phyloP scores from a whole-genome alignment of 2,797 vertebrate species.

The Nasua narica region DNA sequence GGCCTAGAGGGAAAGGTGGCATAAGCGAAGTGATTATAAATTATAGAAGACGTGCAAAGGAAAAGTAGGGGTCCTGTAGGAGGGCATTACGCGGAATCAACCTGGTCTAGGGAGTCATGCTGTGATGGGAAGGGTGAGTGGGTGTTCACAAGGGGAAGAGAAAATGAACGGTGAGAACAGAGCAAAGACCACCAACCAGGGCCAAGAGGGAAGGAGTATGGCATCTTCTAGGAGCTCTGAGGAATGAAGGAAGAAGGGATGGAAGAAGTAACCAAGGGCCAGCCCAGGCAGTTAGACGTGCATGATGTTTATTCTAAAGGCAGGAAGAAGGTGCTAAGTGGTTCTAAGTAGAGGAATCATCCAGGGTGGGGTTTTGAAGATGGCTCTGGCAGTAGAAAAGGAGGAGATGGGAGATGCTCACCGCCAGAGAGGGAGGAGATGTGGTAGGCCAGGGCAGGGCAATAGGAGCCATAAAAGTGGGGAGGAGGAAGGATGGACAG shows the following conservation, averaged over 20 bases:
- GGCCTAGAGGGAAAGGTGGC: not conserved
- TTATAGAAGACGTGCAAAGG: not conserved
- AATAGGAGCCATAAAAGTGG: not conserved
- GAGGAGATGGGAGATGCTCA: not conserved
- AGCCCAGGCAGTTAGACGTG: accelerated
- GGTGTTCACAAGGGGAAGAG: not conserved
- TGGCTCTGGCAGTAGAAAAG: not conserved
- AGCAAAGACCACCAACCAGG: not conserved
- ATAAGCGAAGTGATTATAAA: not conserved
- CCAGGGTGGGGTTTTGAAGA: not conserved
- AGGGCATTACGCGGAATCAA: not conserved
- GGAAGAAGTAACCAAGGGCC: not conserved
- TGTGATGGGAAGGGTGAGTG: not conserved
- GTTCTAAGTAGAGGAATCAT: not conserved
- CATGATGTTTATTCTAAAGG: not conserved
- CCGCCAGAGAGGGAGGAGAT: not conserved
- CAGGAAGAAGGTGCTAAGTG: not conserved
- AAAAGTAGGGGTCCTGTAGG: not conserved
- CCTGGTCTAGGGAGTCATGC: not conserved
- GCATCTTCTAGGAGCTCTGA: not conserved
- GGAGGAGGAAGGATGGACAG: not conserved
- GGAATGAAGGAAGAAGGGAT: not conserved
- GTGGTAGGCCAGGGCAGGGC: not conserved
- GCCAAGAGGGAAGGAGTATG: not conserved
- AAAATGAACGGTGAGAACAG: not conserved